Conservation (phyloP, 2,797 vertebrate genomes). For the Phylloscopus collybita region DNA sequence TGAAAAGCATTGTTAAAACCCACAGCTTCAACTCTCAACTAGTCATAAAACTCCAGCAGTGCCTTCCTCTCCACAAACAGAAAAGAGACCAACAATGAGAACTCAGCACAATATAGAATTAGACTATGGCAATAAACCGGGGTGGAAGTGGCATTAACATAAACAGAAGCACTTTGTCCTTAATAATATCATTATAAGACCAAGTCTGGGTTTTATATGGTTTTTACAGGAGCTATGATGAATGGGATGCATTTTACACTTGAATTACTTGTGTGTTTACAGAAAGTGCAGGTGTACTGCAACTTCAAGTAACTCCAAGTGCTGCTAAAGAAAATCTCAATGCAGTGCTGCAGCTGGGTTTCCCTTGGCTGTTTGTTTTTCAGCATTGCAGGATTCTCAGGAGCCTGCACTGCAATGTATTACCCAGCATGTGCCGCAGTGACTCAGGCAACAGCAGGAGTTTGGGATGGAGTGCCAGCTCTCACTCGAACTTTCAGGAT, state of each 20-base stretch:
- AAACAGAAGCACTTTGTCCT: background rate
- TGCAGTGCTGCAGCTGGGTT: background rate
- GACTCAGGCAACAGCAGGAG: slow-evolving; percentile 50
- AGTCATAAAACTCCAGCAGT: background rate
- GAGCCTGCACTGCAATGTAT: slow-evolving; percentile 2
- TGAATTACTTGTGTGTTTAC: background rate
- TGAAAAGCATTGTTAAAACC: background rate
- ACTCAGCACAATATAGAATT: background rate
- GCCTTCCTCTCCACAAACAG: background rate
- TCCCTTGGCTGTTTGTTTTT: background rate
- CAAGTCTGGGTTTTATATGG: background rate
- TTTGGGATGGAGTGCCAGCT: slow-evolving; percentile 5
- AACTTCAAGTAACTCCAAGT: background rate
- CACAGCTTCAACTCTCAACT: background rate
- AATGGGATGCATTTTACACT: background rate
- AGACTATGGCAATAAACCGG: background rate
- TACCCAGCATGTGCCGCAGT: slow-evolving; percentile 35
- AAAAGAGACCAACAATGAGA: background rate
- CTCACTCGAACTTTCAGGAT: background rate
- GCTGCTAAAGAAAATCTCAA: background rate
- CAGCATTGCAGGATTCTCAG: slow-evolving; percentile 34
- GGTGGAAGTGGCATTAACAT: background rate
- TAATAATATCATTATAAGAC: background rate
- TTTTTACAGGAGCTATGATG: background rate
- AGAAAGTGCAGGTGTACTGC: background rate